Base-by-base conservation (phyloP, 2,888 invertebrate genomes). In the Anaspis maculata region DNA sequence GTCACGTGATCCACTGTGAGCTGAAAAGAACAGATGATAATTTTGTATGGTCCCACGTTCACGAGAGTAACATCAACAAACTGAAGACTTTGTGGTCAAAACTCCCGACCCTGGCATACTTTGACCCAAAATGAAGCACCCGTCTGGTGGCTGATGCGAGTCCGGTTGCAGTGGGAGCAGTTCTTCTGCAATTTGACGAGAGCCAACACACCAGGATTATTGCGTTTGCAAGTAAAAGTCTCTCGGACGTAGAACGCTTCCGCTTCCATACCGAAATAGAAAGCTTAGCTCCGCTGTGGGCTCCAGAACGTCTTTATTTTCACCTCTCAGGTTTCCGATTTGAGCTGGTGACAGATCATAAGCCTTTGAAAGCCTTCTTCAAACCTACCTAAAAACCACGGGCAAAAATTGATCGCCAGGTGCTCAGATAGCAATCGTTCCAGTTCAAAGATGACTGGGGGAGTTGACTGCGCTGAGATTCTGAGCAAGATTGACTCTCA, bases 361-460 rank as follows among this genome's bases (percentile, higher is more conserved):
- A 24, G 12, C 24, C 24, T 5, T 10, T 24, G 9, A 10, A 24
- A 24, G 11, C 24, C 4, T 7, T 24, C 10, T 24, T 24, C 11
- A 24, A 9, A 10, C 24, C 24, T 5, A 24, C 24, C 5, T 24
- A 5, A 4, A 24, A 24, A 10, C 24, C 24, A 10, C 24, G 6
- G 12, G 10, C 10, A 24, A 5, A 10, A 5, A 24, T 24, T 7
- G 24, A 24, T 4, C 9, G 24, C 5, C 10, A 10, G 24, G 6
- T 24, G 11, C 24, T 9, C 11, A 5, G 24, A 24, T 10, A 7
- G 12, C 24, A 24, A 11, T 5, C 24, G 12, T 9, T 24, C 24
- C 9, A 24, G 24, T 24, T 24, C 11, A 10, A 24, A 24, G 24
- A n/a, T n/a, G n/a, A n/a, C n/a, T n/a, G n/a, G n/a, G n/a, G n/a